These are phyloP conservation scores for Geothlypis trichas DNA, from an alignment of 2,113 vertebrate species.

Conservation along the genomic window DNA sequence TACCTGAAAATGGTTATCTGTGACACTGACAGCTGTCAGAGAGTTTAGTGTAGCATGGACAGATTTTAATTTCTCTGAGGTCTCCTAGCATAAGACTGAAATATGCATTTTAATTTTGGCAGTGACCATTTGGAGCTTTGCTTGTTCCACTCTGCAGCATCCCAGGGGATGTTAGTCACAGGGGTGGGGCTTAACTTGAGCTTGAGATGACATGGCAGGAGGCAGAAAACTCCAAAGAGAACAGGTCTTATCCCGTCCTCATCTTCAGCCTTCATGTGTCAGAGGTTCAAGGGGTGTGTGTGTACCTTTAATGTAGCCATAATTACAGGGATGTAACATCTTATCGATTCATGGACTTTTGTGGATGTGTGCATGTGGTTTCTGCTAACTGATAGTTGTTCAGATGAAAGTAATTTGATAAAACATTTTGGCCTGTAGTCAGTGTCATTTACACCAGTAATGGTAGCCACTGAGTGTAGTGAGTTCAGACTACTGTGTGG, in stretches of 20 bases:
- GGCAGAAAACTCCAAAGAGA: neutral
- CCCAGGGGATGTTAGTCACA: conserved; percentile 52
- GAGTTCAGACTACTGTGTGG: neutral
- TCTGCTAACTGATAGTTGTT: conserved; percentile 14
- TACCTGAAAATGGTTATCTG: neutral
- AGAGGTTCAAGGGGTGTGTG: neutral
- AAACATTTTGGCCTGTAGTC: neutral
- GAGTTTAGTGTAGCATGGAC: neutral
- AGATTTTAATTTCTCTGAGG: neutral
- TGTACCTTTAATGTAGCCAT: neutral
- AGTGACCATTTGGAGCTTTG: neutral
- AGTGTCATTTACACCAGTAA: neutral
- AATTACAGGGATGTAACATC: conserved; percentile 3
- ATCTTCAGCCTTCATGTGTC: conserved; percentile 8
- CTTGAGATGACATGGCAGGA: conserved; percentile 7
- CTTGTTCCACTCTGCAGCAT: conserved; percentile 8
- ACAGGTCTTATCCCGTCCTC: conserved; percentile 9
- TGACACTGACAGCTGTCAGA: neutral
- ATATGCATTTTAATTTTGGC: neutral
- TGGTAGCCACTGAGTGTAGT: neutral
- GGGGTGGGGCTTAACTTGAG: conserved; percentile 23
- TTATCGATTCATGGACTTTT: neutral
- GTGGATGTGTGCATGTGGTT: neutral
- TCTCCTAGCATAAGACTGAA: neutral
- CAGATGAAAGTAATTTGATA: conserved; percentile 48